Conservation (phyloP, 2,113 vertebrate genomes). For the Xiphophorus maculatus region DNA sequence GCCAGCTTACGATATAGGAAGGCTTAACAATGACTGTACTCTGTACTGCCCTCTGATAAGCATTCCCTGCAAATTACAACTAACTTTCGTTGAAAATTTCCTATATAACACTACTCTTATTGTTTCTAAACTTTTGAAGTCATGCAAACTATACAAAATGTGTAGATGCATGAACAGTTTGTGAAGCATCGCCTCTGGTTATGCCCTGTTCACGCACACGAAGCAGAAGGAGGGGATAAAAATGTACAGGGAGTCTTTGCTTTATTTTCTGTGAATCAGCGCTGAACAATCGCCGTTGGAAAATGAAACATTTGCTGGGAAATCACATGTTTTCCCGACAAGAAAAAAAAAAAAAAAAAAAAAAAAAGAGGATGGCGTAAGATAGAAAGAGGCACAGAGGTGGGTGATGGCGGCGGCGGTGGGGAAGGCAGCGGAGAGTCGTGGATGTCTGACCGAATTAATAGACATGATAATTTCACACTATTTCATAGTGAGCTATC, state of each 20-base stretch:
- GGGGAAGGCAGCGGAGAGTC: constrained; percentile 69
- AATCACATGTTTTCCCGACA: constrained; percentile 82
- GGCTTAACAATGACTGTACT: constrained; percentile 49
- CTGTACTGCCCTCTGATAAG: background rate
- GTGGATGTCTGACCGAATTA: constrained; percentile 93
- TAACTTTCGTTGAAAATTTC: too few relatives aligned
- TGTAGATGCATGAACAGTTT: background rate
- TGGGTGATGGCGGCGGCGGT: constrained; percentile 61
- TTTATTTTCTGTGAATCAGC: constrained; percentile 70
- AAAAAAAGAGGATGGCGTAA: constrained; percentile 58
- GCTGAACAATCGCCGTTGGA: constrained; percentile 71
- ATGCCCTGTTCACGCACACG: constrained; percentile 13
- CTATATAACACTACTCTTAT: too few relatives aligned
- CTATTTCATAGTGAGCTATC: constrained; percentile 91
- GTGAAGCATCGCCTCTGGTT: constrained; percentile 4
- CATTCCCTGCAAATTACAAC: background rate
- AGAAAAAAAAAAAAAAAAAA: too few relatives aligned
- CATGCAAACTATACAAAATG: too few relatives aligned
- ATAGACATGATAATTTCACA: constrained; percentile 99
- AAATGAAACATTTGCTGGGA: constrained; percentile 83
- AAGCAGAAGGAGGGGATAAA: constrained; percentile 10
- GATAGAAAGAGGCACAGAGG: constrained; percentile 52
- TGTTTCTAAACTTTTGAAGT: too few relatives aligned
- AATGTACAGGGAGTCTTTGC: constrained; percentile 12
- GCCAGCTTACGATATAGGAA: constrained; percentile 57